phyloP scores from a whole-genome alignment of 2,797 vertebrate species.

The Aratinga solstitialis region DNA sequence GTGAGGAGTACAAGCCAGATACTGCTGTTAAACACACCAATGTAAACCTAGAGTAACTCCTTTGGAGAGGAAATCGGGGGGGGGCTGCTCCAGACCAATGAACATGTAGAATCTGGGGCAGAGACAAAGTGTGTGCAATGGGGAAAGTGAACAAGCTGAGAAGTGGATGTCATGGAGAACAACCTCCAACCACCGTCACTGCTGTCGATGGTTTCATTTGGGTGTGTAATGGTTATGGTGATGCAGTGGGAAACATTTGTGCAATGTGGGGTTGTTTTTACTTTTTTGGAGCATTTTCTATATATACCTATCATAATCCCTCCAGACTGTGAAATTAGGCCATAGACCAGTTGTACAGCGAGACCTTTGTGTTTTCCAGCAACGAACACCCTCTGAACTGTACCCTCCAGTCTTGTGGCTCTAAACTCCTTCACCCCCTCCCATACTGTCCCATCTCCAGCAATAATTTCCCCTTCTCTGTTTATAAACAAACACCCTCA shows the following conservation, averaged over 20 bases:
- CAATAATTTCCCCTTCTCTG: constrained; percentile 66
- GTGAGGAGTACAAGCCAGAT: constrained; percentile 27
- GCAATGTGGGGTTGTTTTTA: constrained; percentile 41
- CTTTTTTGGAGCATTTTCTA: constrained; percentile 66
- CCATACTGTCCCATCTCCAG: constrained; percentile 42
- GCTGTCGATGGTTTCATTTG: constrained; percentile 8
- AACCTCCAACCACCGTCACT: not conserved
- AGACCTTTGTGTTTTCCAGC: constrained; percentile 71
- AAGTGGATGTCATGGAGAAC: not conserved
- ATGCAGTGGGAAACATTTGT: constrained; percentile 48
- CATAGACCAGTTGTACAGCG: constrained; percentile 61
- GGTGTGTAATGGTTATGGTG: constrained; percentile 39
- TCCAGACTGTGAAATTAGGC: constrained; percentile 61
- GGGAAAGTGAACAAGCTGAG: constrained; percentile 7
- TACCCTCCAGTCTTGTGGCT: constrained; percentile 37
- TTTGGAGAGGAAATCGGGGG: not conserved
- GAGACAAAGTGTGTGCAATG: not conserved
- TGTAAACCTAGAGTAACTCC: constrained; percentile 47
- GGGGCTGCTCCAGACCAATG: not conserved
- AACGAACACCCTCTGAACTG: constrained; percentile 66
- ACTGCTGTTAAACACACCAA: constrained; percentile 55
- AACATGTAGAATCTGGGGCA: not conserved
- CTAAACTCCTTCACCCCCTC: constrained; percentile 39
- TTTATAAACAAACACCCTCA: constrained; percentile 72
- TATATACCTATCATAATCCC: constrained; percentile 72